Percentiles rank a stretch among this genome's conserved stretches.
Conservation (phyloP, 2,797 vertebrate species). For the Sebastes wilsoni region DNA sequence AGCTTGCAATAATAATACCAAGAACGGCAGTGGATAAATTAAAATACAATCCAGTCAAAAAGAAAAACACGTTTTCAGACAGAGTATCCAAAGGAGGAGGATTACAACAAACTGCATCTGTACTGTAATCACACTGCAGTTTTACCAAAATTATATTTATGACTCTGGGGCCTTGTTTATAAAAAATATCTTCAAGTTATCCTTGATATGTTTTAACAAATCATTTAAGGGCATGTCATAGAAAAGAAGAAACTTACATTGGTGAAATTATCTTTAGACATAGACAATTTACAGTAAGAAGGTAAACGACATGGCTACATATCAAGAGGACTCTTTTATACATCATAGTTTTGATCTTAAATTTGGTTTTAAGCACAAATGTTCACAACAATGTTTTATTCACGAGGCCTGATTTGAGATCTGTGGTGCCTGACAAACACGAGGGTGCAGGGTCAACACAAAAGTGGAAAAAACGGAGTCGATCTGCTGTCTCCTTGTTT, state of each 20-base stretch:
- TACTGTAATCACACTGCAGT: conserved; percentile 17
- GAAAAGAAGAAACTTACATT: conserved; percentile 37
- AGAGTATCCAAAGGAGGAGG: not conserved
- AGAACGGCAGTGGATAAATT: conserved; percentile 40
- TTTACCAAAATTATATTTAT: conserved; percentile 6
- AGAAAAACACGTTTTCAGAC: not conserved
- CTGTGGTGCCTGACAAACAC: not conserved
- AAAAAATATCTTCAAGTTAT: conserved; percentile 34
- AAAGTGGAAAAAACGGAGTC: not conserved
- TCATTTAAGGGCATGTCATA: conserved; percentile 12
- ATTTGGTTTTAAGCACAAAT: conserved; percentile 49
- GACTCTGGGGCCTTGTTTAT: conserved; percentile 17
- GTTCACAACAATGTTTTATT: not conserved
- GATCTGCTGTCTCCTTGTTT: not conserved
- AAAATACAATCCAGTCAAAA: conserved; percentile 43
- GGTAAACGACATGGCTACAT: conserved; percentile 47
- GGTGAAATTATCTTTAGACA: conserved; percentile 16
- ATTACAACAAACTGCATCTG: conserved; percentile 22
- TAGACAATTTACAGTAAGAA: conserved; percentile 25
- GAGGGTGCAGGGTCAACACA: not conserved
- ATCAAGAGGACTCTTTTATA: conserved; percentile 15
- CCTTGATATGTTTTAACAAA: conserved; percentile 13
- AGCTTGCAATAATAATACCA: conserved; percentile 48
- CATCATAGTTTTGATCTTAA: conserved; percentile 12
- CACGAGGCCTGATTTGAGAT: conserved; percentile 3